phyloP scores from a whole-genome alignment of 2,797 vertebrate species.

The Coccyzus lansbergi region DNA sequence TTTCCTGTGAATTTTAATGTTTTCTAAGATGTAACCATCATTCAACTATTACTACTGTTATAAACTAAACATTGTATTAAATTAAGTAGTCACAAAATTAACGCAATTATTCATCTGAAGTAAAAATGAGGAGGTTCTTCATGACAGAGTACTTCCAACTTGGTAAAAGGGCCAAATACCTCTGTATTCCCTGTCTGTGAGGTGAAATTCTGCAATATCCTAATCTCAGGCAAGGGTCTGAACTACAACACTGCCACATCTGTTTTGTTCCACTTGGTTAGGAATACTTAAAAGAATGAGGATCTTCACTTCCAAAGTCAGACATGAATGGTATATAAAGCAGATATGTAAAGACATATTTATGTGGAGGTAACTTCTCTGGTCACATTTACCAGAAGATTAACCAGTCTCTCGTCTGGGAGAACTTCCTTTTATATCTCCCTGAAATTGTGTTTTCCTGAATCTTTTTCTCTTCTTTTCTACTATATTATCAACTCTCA shows the following conservation, averaged over 20 bases:
- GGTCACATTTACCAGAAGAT: neutral
- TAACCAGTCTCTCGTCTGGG: neutral
- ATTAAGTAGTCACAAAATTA: neutral
- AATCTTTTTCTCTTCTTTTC: neutral
- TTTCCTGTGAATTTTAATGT: neutral
- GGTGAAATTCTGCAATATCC: neutral
- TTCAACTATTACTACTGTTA: neutral
- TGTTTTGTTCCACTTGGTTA: neutral
- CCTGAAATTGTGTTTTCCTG: neutral
- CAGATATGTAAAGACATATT: neutral
- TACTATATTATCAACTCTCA: neutral
- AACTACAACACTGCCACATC: accelerated
- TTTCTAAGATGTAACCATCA: neutral
- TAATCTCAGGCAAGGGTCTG: neutral
- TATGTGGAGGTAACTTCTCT: neutral
- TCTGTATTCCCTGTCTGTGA: neutral
- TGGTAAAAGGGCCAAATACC: neutral
- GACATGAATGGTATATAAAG: neutral
- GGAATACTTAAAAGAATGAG: neutral
- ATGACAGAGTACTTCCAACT: neutral
- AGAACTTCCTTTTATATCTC: neutral
- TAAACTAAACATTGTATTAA: neutral
- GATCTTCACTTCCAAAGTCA: neutral
- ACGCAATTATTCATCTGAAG: neutral
- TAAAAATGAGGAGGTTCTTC: neutral